A percentile compares a stretch with the other conserved stretches of the same genome.
Conservation (phyloP, 2,113 vertebrate species). For the Mormyrus iriodes region DNA sequence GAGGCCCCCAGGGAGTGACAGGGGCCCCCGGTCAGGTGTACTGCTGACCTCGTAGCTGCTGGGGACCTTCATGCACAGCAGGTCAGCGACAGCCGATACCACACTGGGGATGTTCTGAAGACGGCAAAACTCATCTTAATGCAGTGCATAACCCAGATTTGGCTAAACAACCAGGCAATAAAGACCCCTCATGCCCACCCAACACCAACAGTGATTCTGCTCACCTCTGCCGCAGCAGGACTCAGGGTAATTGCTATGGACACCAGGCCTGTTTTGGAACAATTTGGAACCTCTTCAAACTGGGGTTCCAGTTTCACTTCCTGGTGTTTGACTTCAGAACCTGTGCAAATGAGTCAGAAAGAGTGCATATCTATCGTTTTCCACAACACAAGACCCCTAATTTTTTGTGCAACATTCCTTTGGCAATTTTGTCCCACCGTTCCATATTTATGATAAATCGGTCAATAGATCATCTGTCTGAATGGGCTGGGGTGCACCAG, state of each 20-base stretch:
- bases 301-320: slow-evolving; percentile 81
- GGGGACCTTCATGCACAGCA: slow-evolving; percentile 77
- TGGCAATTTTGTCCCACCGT: background rate
- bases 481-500: background rate
- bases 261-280: slow-evolving; percentile 78
- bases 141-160: background rate
- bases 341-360: slow-evolving; percentile 42
- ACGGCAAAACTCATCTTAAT: background rate
- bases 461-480: background rate
- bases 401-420: background rate
- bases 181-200: background rate
- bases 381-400: background rate
- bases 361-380: background rate
- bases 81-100: slow-evolving; percentile 78
- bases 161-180: background rate
- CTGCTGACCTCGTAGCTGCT: slow-evolving; percentile 79
- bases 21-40: slow-evolving; percentile 62
- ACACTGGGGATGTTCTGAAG: slow-evolving; percentile 76
- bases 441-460: background rate
- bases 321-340: slow-evolving; percentile 72
- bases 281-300: slow-evolving; percentile 68
- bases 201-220: slow-evolving; percentile 12
- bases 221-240: slow-evolving; percentile 85
- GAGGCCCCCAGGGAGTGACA: slow-evolving; percentile 65
- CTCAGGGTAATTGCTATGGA: slow-evolving; percentile 91